Evolutionary conservation across 1,140 invertebrate species (phyloP).

Genomic region (Carposina sasakii): DNA sequence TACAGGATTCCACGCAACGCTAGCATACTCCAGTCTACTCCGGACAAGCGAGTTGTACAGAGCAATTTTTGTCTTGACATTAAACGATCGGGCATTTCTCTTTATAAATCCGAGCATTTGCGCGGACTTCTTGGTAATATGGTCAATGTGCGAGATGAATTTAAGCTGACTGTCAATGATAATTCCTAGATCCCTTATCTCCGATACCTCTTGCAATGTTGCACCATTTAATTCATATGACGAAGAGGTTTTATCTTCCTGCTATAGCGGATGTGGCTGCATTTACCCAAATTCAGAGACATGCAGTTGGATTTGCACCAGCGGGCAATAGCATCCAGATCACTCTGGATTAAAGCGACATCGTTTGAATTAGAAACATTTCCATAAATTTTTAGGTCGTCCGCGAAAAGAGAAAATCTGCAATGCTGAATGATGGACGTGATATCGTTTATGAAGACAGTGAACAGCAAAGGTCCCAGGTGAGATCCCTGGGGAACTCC

Average conservation of each 20-base stretch:
- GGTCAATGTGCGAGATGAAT: not conserved
- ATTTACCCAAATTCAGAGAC: not conserved
- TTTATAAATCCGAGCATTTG: not conserved
- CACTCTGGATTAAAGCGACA: not conserved
- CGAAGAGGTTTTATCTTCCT: not conserved
- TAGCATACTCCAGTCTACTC: not conserved
- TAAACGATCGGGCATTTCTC: not conserved
- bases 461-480: constrained; percentile 36
- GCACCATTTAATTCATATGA: not conserved
- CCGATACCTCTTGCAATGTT: not conserved
- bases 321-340: not conserved
- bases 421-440: constrained; percentile 2
- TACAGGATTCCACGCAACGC: not conserved
- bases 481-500: constrained; percentile 42
- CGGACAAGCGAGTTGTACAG: not conserved
- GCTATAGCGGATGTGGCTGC: not conserved
- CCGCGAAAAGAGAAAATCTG: constrained; percentile 1
- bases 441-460: constrained; percentile 35
- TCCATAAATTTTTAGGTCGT: constrained; percentile 20
- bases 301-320: not conserved
- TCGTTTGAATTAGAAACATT: not conserved
- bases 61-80: not conserved
- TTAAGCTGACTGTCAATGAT: not conserved
- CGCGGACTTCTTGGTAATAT: not conserved
- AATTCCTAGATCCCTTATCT: not conserved